A percentile compares a stretch with the other conserved stretches of the same genome.
Evolutionary conservation across 2,113 vertebrate species (phyloP).

Genomic region (Chrysochloris asiatica): DNA sequence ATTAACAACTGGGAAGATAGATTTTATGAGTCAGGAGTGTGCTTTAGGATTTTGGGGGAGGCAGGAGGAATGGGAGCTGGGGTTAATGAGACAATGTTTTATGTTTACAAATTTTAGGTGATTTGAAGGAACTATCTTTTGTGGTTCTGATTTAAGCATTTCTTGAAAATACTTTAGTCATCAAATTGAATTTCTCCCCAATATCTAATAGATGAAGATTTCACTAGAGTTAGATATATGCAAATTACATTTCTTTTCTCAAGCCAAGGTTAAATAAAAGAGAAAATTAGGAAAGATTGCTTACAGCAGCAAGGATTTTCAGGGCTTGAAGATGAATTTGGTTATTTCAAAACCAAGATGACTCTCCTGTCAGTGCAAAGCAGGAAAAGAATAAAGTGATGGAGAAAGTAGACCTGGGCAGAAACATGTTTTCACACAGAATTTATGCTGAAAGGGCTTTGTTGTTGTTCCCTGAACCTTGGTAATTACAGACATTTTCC

Average conservation of each 20-base stretch:
- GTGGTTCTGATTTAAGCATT: slow-evolving; percentile 38
- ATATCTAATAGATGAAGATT: slow-evolving; percentile 47
- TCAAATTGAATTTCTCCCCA: slow-evolving; percentile 13
- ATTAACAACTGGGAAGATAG: slow-evolving; percentile 28
- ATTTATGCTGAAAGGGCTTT: slow-evolving; percentile 22
- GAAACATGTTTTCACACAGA: not conserved
- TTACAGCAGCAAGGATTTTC: slow-evolving; percentile 55
- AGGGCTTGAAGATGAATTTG: slow-evolving; percentile 45
- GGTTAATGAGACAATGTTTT: not conserved
- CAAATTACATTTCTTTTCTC: slow-evolving; percentile 54
- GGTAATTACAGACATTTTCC: slow-evolving; percentile 50
- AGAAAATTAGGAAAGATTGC: slow-evolving; percentile 48
- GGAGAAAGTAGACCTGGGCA: not conserved
- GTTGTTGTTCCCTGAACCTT: slow-evolving; percentile 31
- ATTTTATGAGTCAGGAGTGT: slow-evolving; percentile 35
- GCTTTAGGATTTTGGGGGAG: not conserved
- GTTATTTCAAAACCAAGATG: slow-evolving; percentile 47
- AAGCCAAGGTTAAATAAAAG: slow-evolving; percentile 71
- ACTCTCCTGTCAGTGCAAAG: not conserved
- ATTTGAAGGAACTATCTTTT: not conserved
- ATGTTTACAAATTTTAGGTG: slow-evolving; percentile 2
- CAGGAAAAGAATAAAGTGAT: not conserved
- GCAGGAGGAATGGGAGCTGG: not conserved
- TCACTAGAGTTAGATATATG: slow-evolving; percentile 55
- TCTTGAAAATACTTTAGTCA: slow-evolving; percentile 41